Evolutionary conservation across 2,888 invertebrate species (phyloP).

Genomic region (Cordilura impudica): DNA sequence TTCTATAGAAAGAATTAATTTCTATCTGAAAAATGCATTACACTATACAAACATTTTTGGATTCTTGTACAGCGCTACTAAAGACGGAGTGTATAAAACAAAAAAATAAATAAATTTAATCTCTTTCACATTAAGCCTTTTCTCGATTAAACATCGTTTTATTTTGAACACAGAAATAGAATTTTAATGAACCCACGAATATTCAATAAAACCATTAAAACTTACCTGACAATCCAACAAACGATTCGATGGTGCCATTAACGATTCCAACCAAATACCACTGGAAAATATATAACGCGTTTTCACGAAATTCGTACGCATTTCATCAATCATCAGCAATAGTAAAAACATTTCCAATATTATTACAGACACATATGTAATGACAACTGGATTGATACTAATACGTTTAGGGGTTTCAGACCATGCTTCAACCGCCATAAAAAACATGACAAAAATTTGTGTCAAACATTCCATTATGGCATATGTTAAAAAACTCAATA

Average conservation of each 20-base stretch:
- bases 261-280: constrained; percentile 25
- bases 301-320: constrained; percentile 44
- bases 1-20: too few species aligned
- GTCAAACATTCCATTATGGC: constrained; percentile 66
- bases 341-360: constrained; percentile 62
- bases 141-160: too few species aligned
- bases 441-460: constrained; percentile 71
- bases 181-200: too few species aligned
- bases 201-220: too few species aligned
- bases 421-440: constrained; percentile 52
- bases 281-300: constrained; percentile 27
- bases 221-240: constrained; percentile 40
- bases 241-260: constrained; percentile 42
- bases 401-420: constrained; percentile 21
- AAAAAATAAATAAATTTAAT: too few species aligned
- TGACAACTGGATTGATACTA: constrained; percentile 42
- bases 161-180: too few species aligned
- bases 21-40: too few species aligned
- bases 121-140: too few species aligned
- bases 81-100: too few species aligned
- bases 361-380: constrained; percentile 44
- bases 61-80: too few species aligned
- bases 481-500: constrained; percentile 67
- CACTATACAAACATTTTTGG: too few species aligned
- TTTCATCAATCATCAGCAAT: constrained; percentile 52